These are phyloP conservation scores for Drosophila kohkoa DNA, from an alignment of 1,140 invertebrate genomes.

Conservation along the genomic window DNA sequence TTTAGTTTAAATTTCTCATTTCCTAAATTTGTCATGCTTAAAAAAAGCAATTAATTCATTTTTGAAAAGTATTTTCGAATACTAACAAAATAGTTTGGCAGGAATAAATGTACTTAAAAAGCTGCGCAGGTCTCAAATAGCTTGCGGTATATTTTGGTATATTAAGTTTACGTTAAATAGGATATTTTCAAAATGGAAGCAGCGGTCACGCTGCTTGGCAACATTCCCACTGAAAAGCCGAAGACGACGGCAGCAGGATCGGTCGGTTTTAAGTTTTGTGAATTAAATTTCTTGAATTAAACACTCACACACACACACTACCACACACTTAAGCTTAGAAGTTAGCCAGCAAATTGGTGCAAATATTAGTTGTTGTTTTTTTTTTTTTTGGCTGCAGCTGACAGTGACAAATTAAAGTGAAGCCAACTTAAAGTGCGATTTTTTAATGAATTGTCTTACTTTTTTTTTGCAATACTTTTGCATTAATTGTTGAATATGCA, in stretches of 20 bases:
- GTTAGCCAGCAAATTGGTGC: background rate
- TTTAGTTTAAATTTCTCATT: too few relatives aligned
- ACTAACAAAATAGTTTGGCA: too few relatives aligned
- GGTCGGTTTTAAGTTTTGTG: slow-evolving; percentile 33
- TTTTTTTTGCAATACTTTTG: background rate
- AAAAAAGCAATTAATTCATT: too few relatives aligned
- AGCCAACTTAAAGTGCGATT: background rate
- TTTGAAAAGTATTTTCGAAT: too few relatives aligned
- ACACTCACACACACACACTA: slow-evolving; percentile 4
- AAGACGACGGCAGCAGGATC: slow-evolving; percentile 37
- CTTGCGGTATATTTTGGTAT: too few relatives aligned
- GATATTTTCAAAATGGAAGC: too few relatives aligned
- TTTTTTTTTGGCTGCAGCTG: background rate
- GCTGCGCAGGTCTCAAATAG: too few relatives aligned
- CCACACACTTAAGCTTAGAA: background rate
- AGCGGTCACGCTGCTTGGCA: slow-evolving; percentile 24
- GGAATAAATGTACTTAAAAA: too few relatives aligned
- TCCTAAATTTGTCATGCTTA: too few relatives aligned
- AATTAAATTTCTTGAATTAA: slow-evolving; percentile 6
- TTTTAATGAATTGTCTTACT: background rate
- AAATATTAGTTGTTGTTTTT: background rate
- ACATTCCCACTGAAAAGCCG: slow-evolving; percentile 26
- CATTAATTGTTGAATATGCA: background rate
- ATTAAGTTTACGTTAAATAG: too few relatives aligned
- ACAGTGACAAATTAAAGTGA: background rate